Percentiles rank a stretch among this genome's conserved stretches.
These are phyloP conservation scores for Diplosoma virens DNA, from an alignment of 23 tunicate species.

Conservation along the genomic window DNA sequence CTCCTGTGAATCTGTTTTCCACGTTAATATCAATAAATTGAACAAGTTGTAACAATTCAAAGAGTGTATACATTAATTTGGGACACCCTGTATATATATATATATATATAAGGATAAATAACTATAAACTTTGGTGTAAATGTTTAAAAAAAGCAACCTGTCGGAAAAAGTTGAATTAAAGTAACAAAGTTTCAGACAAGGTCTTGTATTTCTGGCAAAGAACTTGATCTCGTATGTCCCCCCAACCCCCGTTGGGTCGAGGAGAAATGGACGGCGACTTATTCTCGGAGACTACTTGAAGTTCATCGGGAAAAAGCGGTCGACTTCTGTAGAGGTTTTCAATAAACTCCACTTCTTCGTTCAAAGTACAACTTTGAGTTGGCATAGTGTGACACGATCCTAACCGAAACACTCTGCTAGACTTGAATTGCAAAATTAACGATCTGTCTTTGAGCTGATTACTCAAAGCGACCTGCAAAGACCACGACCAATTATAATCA, in stretches of 20 bases:
- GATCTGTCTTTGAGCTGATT: not conserved
- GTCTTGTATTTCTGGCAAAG: conserved; percentile 67
- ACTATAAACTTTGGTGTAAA: not conserved
- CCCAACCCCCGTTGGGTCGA: conserved; percentile 97
- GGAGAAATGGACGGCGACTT: conserved; percentile 7
- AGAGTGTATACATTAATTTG: too few species aligned
- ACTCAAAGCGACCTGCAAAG: conserved; percentile 52
- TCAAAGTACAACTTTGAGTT: conserved; percentile 35
- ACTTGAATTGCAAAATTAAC: conserved; percentile 34
- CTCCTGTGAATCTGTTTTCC: too few species aligned
- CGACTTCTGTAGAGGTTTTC: not conserved
- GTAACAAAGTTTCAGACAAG: conserved; percentile 3
- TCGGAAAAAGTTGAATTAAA: not conserved
- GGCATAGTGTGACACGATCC: conserved; percentile 53
- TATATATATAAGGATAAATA: too few species aligned
- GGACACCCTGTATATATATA: too few species aligned
- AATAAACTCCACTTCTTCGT: conserved; percentile 14
- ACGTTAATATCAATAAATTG: too few species aligned
- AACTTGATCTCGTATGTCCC: conserved; percentile 80
- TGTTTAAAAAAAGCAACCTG: not conserved
- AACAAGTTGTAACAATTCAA: too few species aligned
- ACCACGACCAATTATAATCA: conserved; percentile 98
- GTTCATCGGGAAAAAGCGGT: conserved; percentile 46
- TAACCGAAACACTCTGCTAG: conserved; percentile 66
- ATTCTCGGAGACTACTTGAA: conserved; percentile 30